Percentiles rank a stretch among this genome's conserved stretches.
These are phyloP conservation scores for Druon quercuslanigerum DNA, from an alignment of 1,140 invertebrate species.

Conservation along the genomic window DNA sequence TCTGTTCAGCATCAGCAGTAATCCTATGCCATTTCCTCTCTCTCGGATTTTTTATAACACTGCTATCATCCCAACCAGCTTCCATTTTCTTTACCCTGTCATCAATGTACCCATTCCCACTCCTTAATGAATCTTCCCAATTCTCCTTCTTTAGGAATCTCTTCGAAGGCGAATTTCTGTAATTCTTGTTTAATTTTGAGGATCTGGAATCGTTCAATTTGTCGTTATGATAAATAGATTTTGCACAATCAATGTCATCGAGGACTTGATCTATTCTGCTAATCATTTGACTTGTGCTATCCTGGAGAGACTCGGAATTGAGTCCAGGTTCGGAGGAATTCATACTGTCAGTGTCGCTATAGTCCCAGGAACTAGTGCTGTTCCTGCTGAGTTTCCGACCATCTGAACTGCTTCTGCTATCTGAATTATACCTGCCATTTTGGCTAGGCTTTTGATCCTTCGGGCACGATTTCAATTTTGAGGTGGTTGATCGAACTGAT, in stretches of 20 bases:
- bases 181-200: background rate
- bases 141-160: slow-evolving; percentile 69
- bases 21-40: slow-evolving; percentile 68
- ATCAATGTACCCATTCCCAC: slow-evolving; percentile 48
- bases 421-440: slow-evolving; percentile 39
- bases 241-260: slow-evolving; percentile 49
- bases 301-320: slow-evolving; percentile 42
- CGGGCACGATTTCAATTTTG: slow-evolving; percentile 41
- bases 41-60: slow-evolving; percentile 57
- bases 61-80: slow-evolving; percentile 70
- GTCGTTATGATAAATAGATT: slow-evolving; percentile 23
- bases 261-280: slow-evolving; percentile 50
- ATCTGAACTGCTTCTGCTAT: slow-evolving; percentile 34
- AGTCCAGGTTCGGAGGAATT: slow-evolving; percentile 69
- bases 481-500: slow-evolving; percentile 23
- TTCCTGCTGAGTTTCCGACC: slow-evolving; percentile 69
- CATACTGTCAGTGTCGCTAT: slow-evolving; percentile 77
- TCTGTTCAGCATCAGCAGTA: slow-evolving; percentile 61
- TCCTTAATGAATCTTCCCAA: slow-evolving; percentile 69
- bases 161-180: background rate
- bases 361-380: slow-evolving; percentile 77
- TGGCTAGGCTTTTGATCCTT: slow-evolving; percentile 37
- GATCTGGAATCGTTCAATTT: slow-evolving; percentile 1
- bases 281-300: slow-evolving; percentile 48
- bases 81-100: slow-evolving; percentile 66